Percentiles rank a stretch among this genome's conserved stretches.
Evolutionary conservation across 2,797 vertebrate species (phyloP).

Genomic region (Bufotes viridis): DNA sequence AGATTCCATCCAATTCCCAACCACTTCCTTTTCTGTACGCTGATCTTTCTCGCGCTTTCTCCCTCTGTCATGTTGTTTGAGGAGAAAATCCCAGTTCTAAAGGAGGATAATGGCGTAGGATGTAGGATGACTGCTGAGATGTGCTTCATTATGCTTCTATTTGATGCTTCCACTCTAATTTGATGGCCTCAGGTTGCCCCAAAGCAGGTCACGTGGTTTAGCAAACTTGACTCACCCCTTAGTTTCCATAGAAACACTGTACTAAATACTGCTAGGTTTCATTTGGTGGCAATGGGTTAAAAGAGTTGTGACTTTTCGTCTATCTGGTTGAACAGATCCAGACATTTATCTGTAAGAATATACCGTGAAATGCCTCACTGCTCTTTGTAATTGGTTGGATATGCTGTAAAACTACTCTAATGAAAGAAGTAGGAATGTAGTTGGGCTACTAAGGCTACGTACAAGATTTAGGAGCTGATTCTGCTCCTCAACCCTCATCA

Average conservation of each 20-base stretch:
- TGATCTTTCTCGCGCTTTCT: constrained; percentile 4
- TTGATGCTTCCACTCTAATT: constrained; percentile 55
- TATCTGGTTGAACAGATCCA: background rate
- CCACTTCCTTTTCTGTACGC: constrained; percentile 4
- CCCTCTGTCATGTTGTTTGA: constrained; percentile 12
- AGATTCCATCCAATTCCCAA: constrained; percentile 18
- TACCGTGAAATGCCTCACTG: background rate
- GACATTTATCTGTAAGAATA: constrained; percentile 20
- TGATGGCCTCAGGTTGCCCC: constrained; percentile 46
- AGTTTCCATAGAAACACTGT: constrained; percentile 69
- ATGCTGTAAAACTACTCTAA: background rate
- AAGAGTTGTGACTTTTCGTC: constrained; percentile 1
- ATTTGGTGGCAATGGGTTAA: constrained; percentile 20
- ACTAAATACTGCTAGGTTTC: constrained; percentile 31
- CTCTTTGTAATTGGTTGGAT: background rate
- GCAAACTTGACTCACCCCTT: constrained; percentile 59
- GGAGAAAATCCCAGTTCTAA: constrained; percentile 9
- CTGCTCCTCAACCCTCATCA: too few species aligned
- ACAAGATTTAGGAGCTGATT: too few species aligned
- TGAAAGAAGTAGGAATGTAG: background rate
- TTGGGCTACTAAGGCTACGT: too few species aligned
- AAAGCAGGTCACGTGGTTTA: constrained; percentile 34
- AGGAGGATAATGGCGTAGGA: constrained; percentile 24
- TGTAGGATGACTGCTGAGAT: constrained; percentile 41
- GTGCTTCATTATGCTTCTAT: constrained; percentile 46